Base-by-base conservation (phyloP, 1,140 invertebrate species). In the Megalonaias nervosa region DNA sequence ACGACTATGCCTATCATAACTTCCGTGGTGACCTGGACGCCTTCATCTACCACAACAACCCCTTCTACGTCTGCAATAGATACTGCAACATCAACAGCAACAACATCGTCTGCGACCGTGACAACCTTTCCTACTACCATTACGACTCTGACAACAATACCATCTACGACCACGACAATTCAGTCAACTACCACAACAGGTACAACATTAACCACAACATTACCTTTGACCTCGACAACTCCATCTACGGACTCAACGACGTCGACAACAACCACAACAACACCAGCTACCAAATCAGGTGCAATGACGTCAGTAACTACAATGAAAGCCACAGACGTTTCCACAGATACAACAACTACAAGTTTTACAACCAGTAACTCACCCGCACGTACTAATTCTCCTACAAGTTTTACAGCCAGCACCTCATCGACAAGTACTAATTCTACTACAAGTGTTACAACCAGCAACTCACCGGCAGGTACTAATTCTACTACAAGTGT, bases 261-360 rank as follows among this genome's bases (percentile, higher is more conserved):
- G 26, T 23, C 75, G 14, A 65, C 60, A 59, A 66, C 64, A 55
- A 77, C 60, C 31, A 67, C 75, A 58, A 71, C 70, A 71, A 66
- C 69, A 38, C 38, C 64, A 48, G 17, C 75, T 11, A 71, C 75
- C 12, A 77, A 69, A 66, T 67, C 75, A 38, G 38, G 38, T 38
- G 4, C 38, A 38, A 38, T 38, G 38, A 38, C 38, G 38, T 6
- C 38, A 38, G 38, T 38, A 38, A 0, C 38, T 38, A 38, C 38
- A 6, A 38, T 3, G 4, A 38, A 2, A 38, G 9, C 2, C 38
- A 38, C 38, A 38, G 2, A 38, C 4, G 1, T 9, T 38, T 38
- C 38, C 38, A 6, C 38, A 38, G 38, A 38, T 38, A 38, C 4
- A 38, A 38, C 38, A 6, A 38, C 38, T 38, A 38, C 38, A 38